A percentile compares a stretch with the other conserved stretches of the same genome.
Conservation (phyloP, 2,113 vertebrate genomes). For the Bolborhynchus lineola region DNA sequence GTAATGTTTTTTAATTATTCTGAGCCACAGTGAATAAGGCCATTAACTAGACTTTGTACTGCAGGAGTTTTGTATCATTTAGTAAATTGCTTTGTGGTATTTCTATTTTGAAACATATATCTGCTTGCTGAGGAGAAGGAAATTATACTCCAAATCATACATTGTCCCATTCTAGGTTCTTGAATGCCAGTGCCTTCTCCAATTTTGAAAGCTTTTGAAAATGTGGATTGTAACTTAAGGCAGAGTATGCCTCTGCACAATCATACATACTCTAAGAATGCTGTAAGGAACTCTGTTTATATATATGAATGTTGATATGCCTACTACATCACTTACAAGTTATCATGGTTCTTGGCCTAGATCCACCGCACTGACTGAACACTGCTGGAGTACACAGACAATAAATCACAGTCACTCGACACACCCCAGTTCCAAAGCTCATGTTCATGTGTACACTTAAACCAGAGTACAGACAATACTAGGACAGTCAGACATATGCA, state of each 20-base stretch:
- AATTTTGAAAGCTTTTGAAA: background rate
- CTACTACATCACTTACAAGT: background rate
- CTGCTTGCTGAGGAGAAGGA: background rate
- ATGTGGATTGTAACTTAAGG: background rate
- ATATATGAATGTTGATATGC: background rate
- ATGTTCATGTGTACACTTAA: background rate
- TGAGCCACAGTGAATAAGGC: background rate
- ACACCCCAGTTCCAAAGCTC: background rate
- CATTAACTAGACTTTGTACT: background rate
- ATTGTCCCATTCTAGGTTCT: background rate
- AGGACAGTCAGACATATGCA: background rate
- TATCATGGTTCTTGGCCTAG: background rate
- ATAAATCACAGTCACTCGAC: background rate
- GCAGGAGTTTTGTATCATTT: background rate
- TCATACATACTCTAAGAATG: fast-evolving
- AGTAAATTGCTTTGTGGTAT: background rate
- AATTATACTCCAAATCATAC: background rate
- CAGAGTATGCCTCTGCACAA: background rate
- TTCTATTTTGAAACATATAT: background rate
- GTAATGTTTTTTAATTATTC: background rate
- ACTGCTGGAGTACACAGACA: background rate
- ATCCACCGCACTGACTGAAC: background rate
- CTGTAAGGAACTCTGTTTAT: background rate
- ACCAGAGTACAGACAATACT: background rate
- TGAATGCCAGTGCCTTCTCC: fast-evolving